A percentile compares a stretch with the other conserved stretches of the same genome.
Evolutionary conservation across 2,888 invertebrate species (phyloP).

Genomic region (Lumbricus terrestris): DNA sequence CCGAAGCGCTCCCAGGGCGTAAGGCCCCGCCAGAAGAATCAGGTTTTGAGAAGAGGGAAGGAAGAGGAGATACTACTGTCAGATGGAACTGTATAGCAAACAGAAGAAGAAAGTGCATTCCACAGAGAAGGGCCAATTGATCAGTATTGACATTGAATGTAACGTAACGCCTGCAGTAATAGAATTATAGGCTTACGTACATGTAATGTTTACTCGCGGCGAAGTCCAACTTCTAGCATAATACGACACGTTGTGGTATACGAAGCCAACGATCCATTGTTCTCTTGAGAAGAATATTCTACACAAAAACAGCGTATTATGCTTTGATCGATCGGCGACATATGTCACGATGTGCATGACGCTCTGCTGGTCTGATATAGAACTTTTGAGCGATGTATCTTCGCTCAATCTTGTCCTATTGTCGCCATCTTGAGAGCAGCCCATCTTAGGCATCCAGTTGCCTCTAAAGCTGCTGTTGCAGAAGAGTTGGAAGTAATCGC

Average conservation of each 20-base stretch:
- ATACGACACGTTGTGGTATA: neutral
- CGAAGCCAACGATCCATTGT: neutral
- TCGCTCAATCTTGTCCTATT: neutral
- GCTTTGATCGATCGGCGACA: neutral
- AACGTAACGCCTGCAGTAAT: too few relatives aligned
- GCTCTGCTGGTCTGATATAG: neutral
- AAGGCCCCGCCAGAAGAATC: too few relatives aligned
- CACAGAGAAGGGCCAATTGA: too few relatives aligned
- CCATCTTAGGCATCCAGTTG: neutral
- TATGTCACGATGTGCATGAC: neutral
- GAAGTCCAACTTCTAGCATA: neutral
- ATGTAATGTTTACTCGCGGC: neutral
- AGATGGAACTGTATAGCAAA: too few relatives aligned
- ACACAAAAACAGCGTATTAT: neutral
- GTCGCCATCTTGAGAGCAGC: neutral
- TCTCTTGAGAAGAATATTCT: neutral
- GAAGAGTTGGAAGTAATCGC: neutral
- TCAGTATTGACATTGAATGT: neutral
- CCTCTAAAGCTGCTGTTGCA: neutral
- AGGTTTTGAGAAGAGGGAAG: too few relatives aligned
- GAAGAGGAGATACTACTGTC: too few relatives aligned
- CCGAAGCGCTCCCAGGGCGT: too few relatives aligned
- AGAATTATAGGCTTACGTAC: too few relatives aligned
- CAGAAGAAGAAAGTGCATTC: too few relatives aligned
- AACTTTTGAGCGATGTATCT: neutral